Percentiles rank a stretch among this genome's conserved stretches.
These are phyloP conservation scores for Emydocephalus ijimae DNA, from an alignment of 2,113 vertebrate genomes.

Conservation along the genomic window DNA sequence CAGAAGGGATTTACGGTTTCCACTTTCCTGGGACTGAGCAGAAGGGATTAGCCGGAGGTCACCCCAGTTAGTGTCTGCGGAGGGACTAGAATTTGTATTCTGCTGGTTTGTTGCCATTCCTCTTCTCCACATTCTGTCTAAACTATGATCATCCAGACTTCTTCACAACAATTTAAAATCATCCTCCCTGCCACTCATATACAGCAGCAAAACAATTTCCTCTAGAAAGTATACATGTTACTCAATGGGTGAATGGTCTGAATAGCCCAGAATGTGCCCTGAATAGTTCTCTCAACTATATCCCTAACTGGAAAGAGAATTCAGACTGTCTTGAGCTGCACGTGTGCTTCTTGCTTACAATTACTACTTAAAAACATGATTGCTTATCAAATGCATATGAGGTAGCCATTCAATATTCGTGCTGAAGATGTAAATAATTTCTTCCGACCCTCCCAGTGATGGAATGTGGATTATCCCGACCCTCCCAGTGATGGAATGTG, in stretches of 20 bases:
- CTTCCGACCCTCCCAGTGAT: not conserved
- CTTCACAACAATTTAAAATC: not conserved
- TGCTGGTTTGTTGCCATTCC: not conserved
- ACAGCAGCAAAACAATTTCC: not conserved
- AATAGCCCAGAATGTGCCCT: not conserved
- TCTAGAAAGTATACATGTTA: not conserved
- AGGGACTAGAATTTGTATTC: not conserved
- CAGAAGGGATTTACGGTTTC: not conserved
- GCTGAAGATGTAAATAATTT: not conserved
- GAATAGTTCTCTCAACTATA: not conserved
- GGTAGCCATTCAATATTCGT: not conserved
- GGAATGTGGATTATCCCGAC: not conserved
- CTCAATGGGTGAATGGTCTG: not conserved
- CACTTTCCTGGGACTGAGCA: not conserved
- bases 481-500: not conserved
- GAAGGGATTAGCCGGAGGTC: not conserved
- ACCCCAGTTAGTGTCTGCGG: not conserved
- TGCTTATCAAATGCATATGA: not conserved
- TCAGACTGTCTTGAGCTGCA: not conserved
- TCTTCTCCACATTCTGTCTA: not conserved
- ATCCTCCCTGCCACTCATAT: not conserved
- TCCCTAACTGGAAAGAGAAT: not conserved
- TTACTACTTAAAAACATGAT: not conserved
- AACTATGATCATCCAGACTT: not conserved
- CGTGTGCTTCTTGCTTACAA: not conserved